Evolutionary conservation across 2,888 invertebrate species (phyloP), one percentile per base, ranked within the genome.

Genomic region (Euzophera pinguis): DNA sequence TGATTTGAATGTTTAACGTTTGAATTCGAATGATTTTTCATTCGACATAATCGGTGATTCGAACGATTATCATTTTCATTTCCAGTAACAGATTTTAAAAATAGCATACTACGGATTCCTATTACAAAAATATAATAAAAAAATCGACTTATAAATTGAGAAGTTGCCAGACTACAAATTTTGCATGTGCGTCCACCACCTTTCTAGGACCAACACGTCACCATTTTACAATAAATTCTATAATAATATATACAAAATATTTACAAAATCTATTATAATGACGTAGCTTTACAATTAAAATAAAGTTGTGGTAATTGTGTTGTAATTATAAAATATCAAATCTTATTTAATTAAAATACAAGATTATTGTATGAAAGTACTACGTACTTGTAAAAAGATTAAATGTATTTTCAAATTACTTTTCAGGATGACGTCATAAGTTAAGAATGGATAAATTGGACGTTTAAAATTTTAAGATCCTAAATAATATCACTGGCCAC

Each of bases 231-330:
- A 13, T 38, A 16, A 32, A 17, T 27, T 10, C 13, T 51, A 43
- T 38, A 17, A 22, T 50, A 8, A 14, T 57, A 56, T 57, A 45
- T 53, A 57, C 57, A 57, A 53, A 43, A 57, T 57, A 57, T 57
- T 57, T 57, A 57, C 57, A 48, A 50, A 52, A 57, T 39, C 51
- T 54, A 57, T 48, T 47, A 12, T 57, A 57, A 57, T 57, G 57
- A 57, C 57, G 48, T 57, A 54, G 54, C 49, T 53, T 50, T 42
- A 38, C 22, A 27, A 37, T 39, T 38, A 14, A 37, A 27, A 50
- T 22, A 53, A 48, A 22, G 12, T 43, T 43, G 27, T 47, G 42
- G 47, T 48, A 48, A 50, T 38, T 12, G 37, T 37, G 45, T 38
- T 12, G 37, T 37, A 32, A 34, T 32, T 32, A 14, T 13, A 45